Conservation (phyloP, 2,113 vertebrate genomes). For the Neoarius graeffei region DNA sequence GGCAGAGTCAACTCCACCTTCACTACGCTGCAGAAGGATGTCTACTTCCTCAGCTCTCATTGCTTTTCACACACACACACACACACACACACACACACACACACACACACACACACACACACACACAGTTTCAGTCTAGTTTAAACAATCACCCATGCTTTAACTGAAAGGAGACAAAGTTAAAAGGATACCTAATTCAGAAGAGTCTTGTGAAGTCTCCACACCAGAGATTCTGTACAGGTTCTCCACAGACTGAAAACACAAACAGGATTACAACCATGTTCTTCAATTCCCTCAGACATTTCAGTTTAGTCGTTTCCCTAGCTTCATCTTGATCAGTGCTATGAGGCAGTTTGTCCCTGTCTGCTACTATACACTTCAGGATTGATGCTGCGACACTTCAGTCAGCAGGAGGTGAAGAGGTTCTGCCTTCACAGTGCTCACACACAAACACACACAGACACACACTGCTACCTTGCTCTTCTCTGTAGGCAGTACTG, state of each 20-base stretch:
- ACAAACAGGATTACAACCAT: conserved; percentile 7
- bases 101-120: conserved; percentile 15
- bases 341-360: background rate
- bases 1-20: conserved; percentile 87
- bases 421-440: background rate
- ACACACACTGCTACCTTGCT: conserved; percentile 81
- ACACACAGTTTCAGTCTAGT: too few relatives aligned
- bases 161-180: background rate
- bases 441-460: background rate
- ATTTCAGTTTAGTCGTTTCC: background rate
- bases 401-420: conserved; percentile 18
- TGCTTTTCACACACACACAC: conserved; percentile 57
- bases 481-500: conserved; percentile 85
- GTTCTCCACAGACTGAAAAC: conserved; percentile 84
- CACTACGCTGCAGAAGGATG: conserved; percentile 85
- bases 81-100: conserved; percentile 41
- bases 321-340: background rate
- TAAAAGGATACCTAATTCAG: conserved; percentile 40
- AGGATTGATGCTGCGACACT: background rate
- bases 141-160: background rate
- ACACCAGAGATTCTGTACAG: conserved; percentile 74
- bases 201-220: conserved; percentile 40
- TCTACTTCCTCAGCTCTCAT: conserved; percentile 81
- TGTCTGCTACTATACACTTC: background rate
- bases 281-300: background rate